Percentiles rank a stretch among this genome's conserved stretches.
Conservation (phyloP, 2,888 invertebrate species). For the Nezara viridula region DNA sequence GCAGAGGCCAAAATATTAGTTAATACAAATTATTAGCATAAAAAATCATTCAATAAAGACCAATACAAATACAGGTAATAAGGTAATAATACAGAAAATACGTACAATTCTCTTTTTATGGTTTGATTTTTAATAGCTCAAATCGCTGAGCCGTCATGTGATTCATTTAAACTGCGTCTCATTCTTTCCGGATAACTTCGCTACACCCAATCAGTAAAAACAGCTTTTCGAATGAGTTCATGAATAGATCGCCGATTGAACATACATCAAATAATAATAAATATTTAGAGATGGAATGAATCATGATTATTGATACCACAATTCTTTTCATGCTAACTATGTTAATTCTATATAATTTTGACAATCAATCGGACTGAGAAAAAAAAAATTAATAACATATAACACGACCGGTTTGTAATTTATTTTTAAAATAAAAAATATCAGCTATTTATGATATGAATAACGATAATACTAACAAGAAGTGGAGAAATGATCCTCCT, state of each 20-base stretch:
- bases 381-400: constrained; percentile 8
- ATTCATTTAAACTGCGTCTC: too few species aligned
- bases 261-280: background rate
- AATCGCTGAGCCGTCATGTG: too few species aligned
- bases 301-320: background rate
- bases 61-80: too few species aligned
- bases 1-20: too few species aligned
- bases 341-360: constrained; percentile 6
- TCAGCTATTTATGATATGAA: constrained; percentile 20
- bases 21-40: too few species aligned
- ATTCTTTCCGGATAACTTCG: too few species aligned
- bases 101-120: too few species aligned
- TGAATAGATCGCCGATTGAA: background rate
- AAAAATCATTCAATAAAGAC: too few species aligned
- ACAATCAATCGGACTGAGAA: background rate
- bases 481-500: constrained; percentile 3
- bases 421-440: background rate
- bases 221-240: too few species aligned
- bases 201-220: too few species aligned
- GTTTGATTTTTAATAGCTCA: too few species aligned
- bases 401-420: background rate
- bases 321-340: background rate
- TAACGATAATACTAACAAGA: constrained; percentile 36
- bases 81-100: too few species aligned
- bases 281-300: background rate